Evolutionary conservation across 2,113 vertebrate genomes (phyloP).

Genomic region (Gnathonemus longibarbis): DNA sequence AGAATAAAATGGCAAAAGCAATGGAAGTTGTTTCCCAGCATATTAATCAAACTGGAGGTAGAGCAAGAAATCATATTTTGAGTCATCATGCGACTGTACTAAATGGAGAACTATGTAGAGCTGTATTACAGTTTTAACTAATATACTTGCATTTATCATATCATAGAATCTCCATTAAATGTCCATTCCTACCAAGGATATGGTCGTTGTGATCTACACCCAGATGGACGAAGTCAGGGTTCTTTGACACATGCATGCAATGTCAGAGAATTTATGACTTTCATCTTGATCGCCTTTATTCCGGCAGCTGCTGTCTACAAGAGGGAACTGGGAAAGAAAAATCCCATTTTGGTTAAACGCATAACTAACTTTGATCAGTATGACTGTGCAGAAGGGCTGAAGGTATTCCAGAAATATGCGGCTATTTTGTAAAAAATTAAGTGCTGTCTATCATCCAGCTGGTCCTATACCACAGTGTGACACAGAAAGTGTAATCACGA

Average conservation of each 20-base stretch:
- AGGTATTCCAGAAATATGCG: neutral
- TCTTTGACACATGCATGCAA: neutral
- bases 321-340: neutral
- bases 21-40: neutral
- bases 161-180: neutral
- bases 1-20: neutral
- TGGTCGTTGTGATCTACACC: neutral
- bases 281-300: neutral
- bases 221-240: neutral
- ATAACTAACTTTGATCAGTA: neutral
- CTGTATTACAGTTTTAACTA: neutral
- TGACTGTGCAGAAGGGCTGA: neutral
- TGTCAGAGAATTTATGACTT: neutral
- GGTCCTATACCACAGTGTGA: neutral
- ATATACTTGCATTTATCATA: neutral
- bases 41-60: neutral
- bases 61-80: neutral
- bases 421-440: neutral
- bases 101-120: neutral
- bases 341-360: neutral
- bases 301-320: neutral
- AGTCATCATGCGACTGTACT: neutral
- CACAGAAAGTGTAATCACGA: neutral
- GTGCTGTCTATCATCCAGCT: neutral
- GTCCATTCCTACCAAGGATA: neutral